Base-by-base conservation (phyloP, 2,888 invertebrate genomes). In the Phytoseiulus persimilis region DNA sequence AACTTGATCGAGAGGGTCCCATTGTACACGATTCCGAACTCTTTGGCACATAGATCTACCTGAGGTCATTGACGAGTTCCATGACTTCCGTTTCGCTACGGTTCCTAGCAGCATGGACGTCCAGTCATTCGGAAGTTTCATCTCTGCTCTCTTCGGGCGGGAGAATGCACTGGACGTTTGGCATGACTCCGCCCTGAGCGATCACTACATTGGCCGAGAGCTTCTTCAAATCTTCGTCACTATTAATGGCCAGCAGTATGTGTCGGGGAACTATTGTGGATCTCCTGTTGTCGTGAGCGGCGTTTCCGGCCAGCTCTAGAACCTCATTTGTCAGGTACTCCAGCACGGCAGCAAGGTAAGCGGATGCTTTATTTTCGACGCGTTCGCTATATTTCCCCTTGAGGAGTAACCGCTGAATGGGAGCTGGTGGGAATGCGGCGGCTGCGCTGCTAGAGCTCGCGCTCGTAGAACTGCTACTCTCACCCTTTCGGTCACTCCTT, bases 181-280 rank as follows among this genome's bases (percentile, higher is more conserved):
- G 96, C 92, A 97, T 92, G 0, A 96, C 96, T 91, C 96, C 96
- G 90, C 96, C 96, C 93, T 96, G 95, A 33, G 96, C 95, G 92
- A 96, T 96, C 31, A 96, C 96, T 0, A 96, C 96, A 83, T 95
- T 95, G 0, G 94, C 94, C 6, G 96, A 93, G 90, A 96, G 93
- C 92, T 95, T 95, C 92, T 95, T 96, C 92, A 96, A 93, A 92
- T 96, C 96, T 91, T 96, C 96, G 92, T 96, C 96, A 92, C 96
- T 96, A 31, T 95, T 94, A 90, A 96, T 95, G 32, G 96, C 96
- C 91, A 96, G 92, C 92, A 96, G 95, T 33, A 96, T 93, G 92
- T 96, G 96, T 89, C 96, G 94, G 0, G 96, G 96, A 90, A 95
- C 95, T 92, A 96, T 96, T 93, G 95, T 93, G 0, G 94, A 93